These are phyloP conservation scores for Dipodomys merriami DNA, from an alignment of 2,113 vertebrate species.

Conservation along the genomic window DNA sequence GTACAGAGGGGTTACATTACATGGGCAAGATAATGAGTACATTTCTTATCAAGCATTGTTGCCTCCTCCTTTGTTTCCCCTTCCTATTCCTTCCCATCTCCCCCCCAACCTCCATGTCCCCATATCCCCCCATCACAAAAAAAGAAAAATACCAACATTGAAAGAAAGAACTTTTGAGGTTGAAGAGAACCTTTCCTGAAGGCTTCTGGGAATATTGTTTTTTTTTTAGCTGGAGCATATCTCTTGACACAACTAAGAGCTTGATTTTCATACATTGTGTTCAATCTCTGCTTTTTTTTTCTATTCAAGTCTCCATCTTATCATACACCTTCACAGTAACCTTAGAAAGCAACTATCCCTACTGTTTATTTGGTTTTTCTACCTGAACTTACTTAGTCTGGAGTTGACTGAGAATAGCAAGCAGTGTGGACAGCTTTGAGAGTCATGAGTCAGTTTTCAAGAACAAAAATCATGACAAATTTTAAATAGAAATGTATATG, in stretches of 20 bases:
- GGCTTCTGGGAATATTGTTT: not conserved
- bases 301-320: not conserved
- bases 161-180: not conserved
- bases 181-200: not conserved
- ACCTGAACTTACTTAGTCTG: not conserved
- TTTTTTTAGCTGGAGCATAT: not conserved
- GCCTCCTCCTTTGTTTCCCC: no score
- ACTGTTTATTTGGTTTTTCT: not conserved
- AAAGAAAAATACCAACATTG: not conserved
- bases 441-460: not conserved
- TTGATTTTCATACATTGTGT: conserved; percentile 18
- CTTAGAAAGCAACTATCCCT: not conserved
- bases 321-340: not conserved
- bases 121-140: no score
- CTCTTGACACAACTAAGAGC: not conserved
- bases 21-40: no score
- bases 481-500: not conserved
- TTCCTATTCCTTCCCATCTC: no score
- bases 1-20: no score
- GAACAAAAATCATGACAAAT: no score
- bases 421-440: not conserved
- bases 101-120: no score
- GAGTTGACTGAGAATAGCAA: not conserved
- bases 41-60: no score
- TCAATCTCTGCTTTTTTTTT: not conserved